These are phyloP conservation scores for Premnoplex brunnescens DNA, from an alignment of 2,797 vertebrate species.

Conservation along the genomic window DNA sequence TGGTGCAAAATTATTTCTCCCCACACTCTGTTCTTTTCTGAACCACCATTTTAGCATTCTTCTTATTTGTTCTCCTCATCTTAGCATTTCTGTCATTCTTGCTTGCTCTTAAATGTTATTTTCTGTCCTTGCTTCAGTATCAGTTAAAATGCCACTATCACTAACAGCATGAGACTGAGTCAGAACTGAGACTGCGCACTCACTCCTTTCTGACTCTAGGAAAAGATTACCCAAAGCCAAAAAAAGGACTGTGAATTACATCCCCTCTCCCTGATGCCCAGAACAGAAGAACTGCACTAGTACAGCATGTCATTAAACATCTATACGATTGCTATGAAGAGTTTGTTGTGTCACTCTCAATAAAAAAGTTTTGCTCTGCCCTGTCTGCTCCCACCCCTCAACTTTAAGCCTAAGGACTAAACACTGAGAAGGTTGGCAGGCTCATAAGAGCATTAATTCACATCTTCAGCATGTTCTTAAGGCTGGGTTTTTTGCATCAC, in stretches of 20 bases:
- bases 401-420: not conserved
- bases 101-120: conserved; percentile 4
- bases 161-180: conserved; percentile 37
- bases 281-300: not conserved
- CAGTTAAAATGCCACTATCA: conserved; percentile 43
- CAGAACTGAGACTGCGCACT: not conserved
- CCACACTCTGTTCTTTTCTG: not conserved
- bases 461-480: not conserved
- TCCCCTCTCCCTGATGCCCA: not conserved
- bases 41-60: not conserved
- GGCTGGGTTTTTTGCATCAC: not conserved
- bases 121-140: not conserved
- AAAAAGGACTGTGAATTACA: not conserved
- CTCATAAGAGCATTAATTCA: not conserved
- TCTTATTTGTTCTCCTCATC: not conserved
- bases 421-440: not conserved
- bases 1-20: not conserved
- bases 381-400: not conserved
- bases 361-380: not conserved
- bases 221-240: conserved; percentile 17
- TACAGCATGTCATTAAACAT: not conserved
- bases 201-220: not conserved
- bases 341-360: not conserved
- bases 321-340: not conserved
- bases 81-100: conserved; percentile 26